Evolutionary conservation across 2,888 invertebrate genomes (phyloP).

Genomic region (Eumerus sabulonum): DNA sequence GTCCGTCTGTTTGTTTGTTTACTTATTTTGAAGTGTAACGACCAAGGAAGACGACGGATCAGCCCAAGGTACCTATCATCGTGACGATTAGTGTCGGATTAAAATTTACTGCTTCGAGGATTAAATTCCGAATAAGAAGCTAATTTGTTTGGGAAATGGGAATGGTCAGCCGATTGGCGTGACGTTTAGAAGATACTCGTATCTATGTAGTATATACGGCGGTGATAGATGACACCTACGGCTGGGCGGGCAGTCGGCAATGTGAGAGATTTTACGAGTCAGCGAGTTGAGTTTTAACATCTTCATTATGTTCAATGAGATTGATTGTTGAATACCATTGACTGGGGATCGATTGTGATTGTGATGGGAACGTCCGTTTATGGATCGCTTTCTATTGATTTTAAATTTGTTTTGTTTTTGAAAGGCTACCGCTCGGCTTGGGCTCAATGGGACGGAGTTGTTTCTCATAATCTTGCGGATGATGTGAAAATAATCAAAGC

Average conservation of each 20-base stretch:
- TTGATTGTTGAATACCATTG: slow-evolving; percentile 27
- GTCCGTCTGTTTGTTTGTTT: slow-evolving; percentile 32
- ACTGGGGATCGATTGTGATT: background rate
- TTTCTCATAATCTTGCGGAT: slow-evolving; percentile 46
- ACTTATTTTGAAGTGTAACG: slow-evolving; percentile 40
- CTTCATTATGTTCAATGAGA: slow-evolving; percentile 39
- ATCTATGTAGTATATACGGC: background rate
- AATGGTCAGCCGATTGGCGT: background rate
- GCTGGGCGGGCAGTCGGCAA: no score
- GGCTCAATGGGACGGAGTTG: slow-evolving; percentile 25
- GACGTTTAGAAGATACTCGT: no score
- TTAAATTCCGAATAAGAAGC: slow-evolving; percentile 47
- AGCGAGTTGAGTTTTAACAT: background rate
- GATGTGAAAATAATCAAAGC: slow-evolving; percentile 55
- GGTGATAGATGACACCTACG: slow-evolving; percentile 6
- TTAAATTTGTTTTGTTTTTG: slow-evolving; percentile 2
- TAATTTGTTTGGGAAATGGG: slow-evolving; percentile 51
- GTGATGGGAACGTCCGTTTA: slow-evolving; percentile 25
- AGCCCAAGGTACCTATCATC: slow-evolving; percentile 35
- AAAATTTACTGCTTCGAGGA: slow-evolving; percentile 53
- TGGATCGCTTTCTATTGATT: slow-evolving; percentile 51
- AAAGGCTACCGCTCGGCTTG: slow-evolving; percentile 17
- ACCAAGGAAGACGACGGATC: slow-evolving; percentile 45
- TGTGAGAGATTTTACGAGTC: slow-evolving; percentile 39
- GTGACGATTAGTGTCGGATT: slow-evolving; percentile 46